These are phyloP conservation scores for Oophaga pumilio DNA, from an alignment of 2,113 vertebrate species.

Conservation along the genomic window DNA sequence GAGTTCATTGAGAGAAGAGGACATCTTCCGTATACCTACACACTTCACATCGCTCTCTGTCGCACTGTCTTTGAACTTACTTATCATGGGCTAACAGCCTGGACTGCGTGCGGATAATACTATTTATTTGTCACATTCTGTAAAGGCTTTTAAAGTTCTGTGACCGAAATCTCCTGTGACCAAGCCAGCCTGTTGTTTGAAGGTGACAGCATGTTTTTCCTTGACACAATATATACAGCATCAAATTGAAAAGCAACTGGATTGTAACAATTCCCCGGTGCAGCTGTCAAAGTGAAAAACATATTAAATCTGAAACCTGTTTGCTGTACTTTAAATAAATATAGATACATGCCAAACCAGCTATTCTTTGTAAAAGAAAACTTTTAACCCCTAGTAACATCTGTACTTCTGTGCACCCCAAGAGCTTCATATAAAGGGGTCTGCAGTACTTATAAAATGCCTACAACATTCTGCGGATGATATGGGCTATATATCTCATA, in stretches of 20 bases:
- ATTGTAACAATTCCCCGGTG: conserved; percentile 50
- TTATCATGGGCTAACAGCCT: conserved; percentile 46
- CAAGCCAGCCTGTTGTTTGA: conserved; percentile 55
- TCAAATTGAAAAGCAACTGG: conserved; percentile 49
- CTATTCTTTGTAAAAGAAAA: background rate
- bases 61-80: conserved; percentile 48
- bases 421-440: background rate
- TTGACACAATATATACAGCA: conserved; percentile 51
- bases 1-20: conserved; percentile 26
- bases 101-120: conserved; percentile 50
- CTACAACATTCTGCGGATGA: background rate
- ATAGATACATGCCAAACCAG: conserved; percentile 1
- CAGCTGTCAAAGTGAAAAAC: conserved; percentile 50
- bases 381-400: background rate
- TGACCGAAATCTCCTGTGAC: conserved; percentile 57
- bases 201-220: conserved; percentile 55
- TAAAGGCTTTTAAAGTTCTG: conserved; percentile 59
- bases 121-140: conserved; percentile 56
- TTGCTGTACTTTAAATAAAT: conserved; percentile 29
- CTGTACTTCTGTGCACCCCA: background rate
- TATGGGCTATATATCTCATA: no score
- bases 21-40: conserved; percentile 40
- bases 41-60: conserved; percentile 15
- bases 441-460: no score
- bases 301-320: conserved; percentile 43